Evolutionary conservation across 1,140 invertebrate species (phyloP), one percentile per base, ranked within the genome.

Genomic region (Pissodes strobi): DNA sequence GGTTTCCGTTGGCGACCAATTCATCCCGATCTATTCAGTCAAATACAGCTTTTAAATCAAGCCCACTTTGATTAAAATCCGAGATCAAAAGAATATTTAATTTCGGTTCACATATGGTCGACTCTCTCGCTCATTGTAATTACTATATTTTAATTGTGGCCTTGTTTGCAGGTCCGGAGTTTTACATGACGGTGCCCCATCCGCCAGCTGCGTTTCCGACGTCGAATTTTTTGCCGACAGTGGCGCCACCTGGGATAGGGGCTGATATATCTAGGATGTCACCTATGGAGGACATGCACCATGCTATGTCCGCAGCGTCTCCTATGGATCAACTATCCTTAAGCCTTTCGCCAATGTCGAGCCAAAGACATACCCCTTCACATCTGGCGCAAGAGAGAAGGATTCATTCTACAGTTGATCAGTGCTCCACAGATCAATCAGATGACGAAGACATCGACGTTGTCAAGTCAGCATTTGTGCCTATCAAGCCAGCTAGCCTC

Each of bases 381-480:
- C 51, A 64, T n/a, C 62, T 30, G 2, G 56, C 57, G 3, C 66
- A 66, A 39, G 69, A 72, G 34, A 75, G 75, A 1, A 83, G 84
- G 74, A 81, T 83, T 1, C 85, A 85, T 70, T 87, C 85, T 4
- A 83, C 84, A 1, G 82, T 86, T 53, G 86, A 87, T 45, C 83
- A 84, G 37, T 81, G 75, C 15, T 72, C 70, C 30, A 85, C 85
- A n/a, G 85, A 84, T 65, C 61, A 73, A 38, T 79, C 81, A 41
- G 85, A 87, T 22, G 86, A 87, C 56, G 86, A 88, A 70, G 83
- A 84, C 41, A 87, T 88, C 63, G 89, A 91, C 63, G 89, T 90
- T 37, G 85, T 90, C 0, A 88, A 88, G 73, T 90, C 88, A 15
- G 89, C 89, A 23, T 90, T 90, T 76, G 84, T 83, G 1, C 84